Percentiles rank a stretch among this genome's conserved stretches.
Conservation (phyloP, 2,797 vertebrate species). For the Gymnopithys bicolor region DNA sequence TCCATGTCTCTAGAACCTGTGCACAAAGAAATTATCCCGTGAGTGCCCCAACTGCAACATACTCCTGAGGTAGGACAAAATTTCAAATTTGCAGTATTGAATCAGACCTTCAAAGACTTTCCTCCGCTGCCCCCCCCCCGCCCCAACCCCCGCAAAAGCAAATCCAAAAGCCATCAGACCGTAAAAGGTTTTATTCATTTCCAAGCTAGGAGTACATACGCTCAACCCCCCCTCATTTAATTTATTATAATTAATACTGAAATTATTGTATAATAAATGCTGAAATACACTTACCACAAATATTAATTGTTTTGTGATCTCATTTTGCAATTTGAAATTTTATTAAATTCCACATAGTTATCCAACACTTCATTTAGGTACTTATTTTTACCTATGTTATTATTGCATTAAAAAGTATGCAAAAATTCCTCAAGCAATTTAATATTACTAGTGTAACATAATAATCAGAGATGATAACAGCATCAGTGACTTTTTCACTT, state of each 20-base stretch:
- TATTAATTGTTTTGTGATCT: background rate
- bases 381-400: conserved; percentile 21
- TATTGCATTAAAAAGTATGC: background rate
- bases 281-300: background rate
- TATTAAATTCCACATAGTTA: background rate
- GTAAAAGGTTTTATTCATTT: background rate
- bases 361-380: background rate
- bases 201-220: background rate
- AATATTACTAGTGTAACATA: conserved; percentile 1
- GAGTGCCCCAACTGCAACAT: background rate
- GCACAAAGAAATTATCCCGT: background rate
- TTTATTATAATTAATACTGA: background rate
- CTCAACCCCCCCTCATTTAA: background rate
- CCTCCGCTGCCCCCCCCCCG: too few relatives aligned
- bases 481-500: background rate
- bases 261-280: background rate
- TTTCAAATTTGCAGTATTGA: background rate
- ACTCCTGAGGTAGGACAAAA: background rate
- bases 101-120: background rate
- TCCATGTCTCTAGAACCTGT: background rate
- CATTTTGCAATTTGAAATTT: background rate
- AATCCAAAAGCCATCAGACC: background rate
- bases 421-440: conserved; percentile 16
- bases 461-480: background rate
- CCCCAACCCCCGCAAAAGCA: background rate